phyloP scores from a whole-genome alignment of 2,888 invertebrate genomes.

The Drosophila mayaguana region DNA sequence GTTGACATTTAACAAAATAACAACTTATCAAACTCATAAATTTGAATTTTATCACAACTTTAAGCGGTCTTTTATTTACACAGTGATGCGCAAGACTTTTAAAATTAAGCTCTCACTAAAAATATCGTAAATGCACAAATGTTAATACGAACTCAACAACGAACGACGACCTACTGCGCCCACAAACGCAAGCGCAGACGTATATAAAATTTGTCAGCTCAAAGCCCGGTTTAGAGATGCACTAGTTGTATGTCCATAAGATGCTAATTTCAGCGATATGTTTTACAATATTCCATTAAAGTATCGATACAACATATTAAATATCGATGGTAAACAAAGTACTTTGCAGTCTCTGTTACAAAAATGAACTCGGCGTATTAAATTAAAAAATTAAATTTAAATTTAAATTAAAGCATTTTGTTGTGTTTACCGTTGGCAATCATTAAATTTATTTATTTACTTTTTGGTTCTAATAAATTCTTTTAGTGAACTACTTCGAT shows the following conservation, averaged over 20 bases:
- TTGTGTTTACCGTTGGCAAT: not conserved
- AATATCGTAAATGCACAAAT: conserved; percentile 19
- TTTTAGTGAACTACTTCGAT: not conserved
- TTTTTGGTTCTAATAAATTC: too few species aligned
- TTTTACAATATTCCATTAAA: not conserved
- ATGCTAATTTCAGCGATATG: conserved; percentile 5
- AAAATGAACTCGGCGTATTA: not conserved
- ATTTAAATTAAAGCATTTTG: not conserved
- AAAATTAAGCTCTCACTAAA: conserved; percentile 42
- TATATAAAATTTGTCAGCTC: conserved; percentile 48
- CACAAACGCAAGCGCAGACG: conserved; percentile 32
- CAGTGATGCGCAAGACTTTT: conserved; percentile 52
- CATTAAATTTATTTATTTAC: too few species aligned
- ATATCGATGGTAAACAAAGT: not conserved
- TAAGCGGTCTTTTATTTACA: conserved; percentile 39
- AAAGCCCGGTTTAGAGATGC: conserved; percentile 38
- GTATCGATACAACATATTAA: not conserved
- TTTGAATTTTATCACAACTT: conserved; percentile 28
- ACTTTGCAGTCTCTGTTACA: not conserved
- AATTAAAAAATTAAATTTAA: not conserved
- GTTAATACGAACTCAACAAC: conserved; percentile 46
- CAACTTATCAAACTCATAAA: conserved; percentile 28
- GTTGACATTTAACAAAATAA: conserved; percentile 27
- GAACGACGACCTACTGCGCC: conserved; percentile 54
- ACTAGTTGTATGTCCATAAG: conserved; percentile 6